Percentiles rank a stretch among this genome's conserved stretches.
Conservation (phyloP, 2,797 vertebrate species). For the Lacerta viridis region DNA sequence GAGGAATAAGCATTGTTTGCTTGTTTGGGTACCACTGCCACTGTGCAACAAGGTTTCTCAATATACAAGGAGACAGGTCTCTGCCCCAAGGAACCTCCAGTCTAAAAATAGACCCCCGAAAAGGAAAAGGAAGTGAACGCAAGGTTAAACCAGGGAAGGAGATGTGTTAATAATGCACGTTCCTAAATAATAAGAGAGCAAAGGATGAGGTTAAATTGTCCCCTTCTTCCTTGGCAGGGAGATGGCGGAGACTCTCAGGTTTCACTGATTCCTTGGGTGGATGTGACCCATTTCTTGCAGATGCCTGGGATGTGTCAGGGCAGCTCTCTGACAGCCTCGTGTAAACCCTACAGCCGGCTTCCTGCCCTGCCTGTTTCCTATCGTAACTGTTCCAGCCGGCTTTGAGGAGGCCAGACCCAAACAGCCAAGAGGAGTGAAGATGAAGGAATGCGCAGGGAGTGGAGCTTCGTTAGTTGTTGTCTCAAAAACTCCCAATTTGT, state of each 20-base stretch:
- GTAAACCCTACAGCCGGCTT: slow-evolving; percentile 61
- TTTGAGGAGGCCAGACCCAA: not conserved
- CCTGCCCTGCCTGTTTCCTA: slow-evolving; percentile 52
- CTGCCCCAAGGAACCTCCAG: not conserved
- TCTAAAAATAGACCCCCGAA: not conserved
- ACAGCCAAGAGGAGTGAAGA: not conserved
- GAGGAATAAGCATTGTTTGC: not conserved
- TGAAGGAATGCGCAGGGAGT: no score
- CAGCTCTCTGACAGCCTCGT: slow-evolving; percentile 60
- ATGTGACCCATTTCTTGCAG: slow-evolving; percentile 13
- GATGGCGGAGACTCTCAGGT: not conserved
- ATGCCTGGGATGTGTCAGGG: slow-evolving; percentile 64
- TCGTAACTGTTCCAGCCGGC: not conserved
- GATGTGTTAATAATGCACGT: not conserved
- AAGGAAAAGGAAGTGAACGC: not conserved
- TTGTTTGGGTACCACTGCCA: not conserved
- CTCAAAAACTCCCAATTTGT: not conserved
- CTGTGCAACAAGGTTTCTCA: no score
- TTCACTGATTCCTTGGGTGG: slow-evolving; percentile 30
- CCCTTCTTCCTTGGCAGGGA: not conserved
- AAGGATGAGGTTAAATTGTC: not conserved
- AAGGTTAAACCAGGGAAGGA: not conserved
- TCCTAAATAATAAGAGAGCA: not conserved
- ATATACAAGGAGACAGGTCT: not conserved
- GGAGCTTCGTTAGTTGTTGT: no score